Conservation (phyloP, 2,113 vertebrate genomes). For the Grammomys surdaster region DNA sequence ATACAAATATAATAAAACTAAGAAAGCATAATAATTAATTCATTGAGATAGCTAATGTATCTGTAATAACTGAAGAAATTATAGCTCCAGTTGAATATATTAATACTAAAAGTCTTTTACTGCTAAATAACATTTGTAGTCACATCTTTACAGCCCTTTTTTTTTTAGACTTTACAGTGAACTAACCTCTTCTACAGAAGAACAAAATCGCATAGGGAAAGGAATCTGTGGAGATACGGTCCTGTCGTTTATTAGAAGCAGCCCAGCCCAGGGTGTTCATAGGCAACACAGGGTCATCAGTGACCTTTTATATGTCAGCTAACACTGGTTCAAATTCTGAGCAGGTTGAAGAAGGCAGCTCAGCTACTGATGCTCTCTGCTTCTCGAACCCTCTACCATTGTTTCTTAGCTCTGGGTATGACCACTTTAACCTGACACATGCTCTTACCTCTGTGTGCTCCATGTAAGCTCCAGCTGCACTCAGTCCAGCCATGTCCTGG, state of each 20-base stretch:
- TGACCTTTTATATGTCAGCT: not conserved
- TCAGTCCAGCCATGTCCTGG: constrained; percentile 6
- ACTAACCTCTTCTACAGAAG: not conserved
- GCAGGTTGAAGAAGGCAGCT: not conserved
- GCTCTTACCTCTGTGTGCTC: constrained; percentile 81
- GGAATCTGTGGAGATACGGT: not conserved
- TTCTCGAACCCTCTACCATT: not conserved
- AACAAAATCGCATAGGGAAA: not conserved
- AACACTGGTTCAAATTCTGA: not conserved
- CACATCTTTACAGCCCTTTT: not conserved
- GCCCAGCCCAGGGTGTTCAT: not conserved
- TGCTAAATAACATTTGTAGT: not conserved
- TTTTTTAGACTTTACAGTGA: not conserved
- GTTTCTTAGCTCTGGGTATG: not conserved
- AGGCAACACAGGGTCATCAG: not conserved
- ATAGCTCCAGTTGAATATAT: not conserved
- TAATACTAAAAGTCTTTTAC: not conserved
- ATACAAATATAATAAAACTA: not conserved
- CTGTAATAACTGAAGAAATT: not conserved
- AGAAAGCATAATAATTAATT: not conserved
- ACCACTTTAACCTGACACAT: not conserved
- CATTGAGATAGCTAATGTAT: not conserved
- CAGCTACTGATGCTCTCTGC: not conserved
- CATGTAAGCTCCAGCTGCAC: constrained; percentile 58
- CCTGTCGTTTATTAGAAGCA: not conserved